Evolutionary conservation across 2,888 invertebrate species (phyloP), one percentile per base, ranked within the genome.

Genomic region (Leptura quadrifasciata): DNA sequence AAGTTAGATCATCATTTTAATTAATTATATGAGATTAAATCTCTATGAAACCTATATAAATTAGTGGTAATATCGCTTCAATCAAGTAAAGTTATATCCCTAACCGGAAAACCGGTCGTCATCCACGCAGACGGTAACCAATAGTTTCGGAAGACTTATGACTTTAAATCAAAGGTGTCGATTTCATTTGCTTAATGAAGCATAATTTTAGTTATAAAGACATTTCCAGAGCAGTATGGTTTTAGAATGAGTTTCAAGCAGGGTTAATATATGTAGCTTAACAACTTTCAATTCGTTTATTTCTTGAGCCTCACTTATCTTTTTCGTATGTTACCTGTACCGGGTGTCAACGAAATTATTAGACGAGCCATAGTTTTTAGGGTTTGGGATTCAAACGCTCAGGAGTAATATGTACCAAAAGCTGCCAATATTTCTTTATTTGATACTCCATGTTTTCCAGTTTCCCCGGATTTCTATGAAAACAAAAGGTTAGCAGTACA

Each of bases 1-100:
- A n/a, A 27, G 15, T 21, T 60, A 60, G n/a, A 60, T 60, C 60
- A 60, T 60, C 9, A 17, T 27, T 21, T 60, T 60, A 60, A 60
- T 60, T 8, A 60, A 60, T n/a, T 60, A n/a, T n/a, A 60, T 8
- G 24, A 60, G 60, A 60, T 60, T 60, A 60, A 60, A 60, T 60
- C 60, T 60, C 21, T 27, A 60, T 60, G 60, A 60, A 60, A 60
- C 60, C 60, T 27, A 60, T 60, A 60, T 60, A 60, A 60, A 60
- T 60, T 60, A 60, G 60, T 21, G 21, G 60, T 24, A 27, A 60
- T 60, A 60, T 60, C 60, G 27, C 21, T 27, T 21, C 27, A n/a
- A 60, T 60, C 60, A 8, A n/a, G 60, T 47, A 47, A 47, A 47
- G 47, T 12, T n/a, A 47, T 47, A 27, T 57, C 60, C 58, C 60